Evolutionary conservation across 2,888 invertebrate genomes (phyloP).

Genomic region (Netelia melanura): DNA sequence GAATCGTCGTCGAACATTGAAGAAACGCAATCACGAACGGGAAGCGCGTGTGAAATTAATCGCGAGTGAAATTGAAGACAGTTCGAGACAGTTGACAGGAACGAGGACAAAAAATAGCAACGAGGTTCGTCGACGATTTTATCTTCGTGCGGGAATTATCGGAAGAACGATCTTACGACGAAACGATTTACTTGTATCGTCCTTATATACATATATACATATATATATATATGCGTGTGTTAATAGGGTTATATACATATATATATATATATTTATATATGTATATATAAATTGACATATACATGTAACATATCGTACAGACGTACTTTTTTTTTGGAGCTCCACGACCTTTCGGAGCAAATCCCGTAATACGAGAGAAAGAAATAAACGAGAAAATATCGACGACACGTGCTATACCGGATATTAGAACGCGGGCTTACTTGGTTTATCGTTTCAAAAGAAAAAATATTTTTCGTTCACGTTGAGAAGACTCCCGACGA

Average conservation of each 20-base stretch:
- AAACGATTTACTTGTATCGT: background rate
- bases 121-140: background rate
- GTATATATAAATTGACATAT: background rate
- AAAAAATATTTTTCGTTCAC: slow-evolving; percentile 3
- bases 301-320: slow-evolving; percentile 24
- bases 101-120: background rate
- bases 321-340: background rate
- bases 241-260: background rate
- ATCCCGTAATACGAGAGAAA: background rate
- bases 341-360: slow-evolving; percentile 56
- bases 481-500: slow-evolving; percentile 57
- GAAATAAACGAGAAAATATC: slow-evolving; percentile 1
- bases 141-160: background rate
- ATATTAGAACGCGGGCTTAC: slow-evolving; percentile 25
- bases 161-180: background rate
- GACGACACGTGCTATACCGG: slow-evolving; percentile 49
- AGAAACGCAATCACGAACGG: background rate
- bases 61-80: slow-evolving; percentile 25
- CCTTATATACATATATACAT: background rate
- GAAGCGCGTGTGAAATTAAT: slow-evolving; percentile 41
- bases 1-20: background rate
- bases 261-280: background rate
- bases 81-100: background rate
- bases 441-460: background rate
- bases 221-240: background rate